Base-by-base conservation (phyloP, 1,140 invertebrate genomes). In the Samia ricini region DNA sequence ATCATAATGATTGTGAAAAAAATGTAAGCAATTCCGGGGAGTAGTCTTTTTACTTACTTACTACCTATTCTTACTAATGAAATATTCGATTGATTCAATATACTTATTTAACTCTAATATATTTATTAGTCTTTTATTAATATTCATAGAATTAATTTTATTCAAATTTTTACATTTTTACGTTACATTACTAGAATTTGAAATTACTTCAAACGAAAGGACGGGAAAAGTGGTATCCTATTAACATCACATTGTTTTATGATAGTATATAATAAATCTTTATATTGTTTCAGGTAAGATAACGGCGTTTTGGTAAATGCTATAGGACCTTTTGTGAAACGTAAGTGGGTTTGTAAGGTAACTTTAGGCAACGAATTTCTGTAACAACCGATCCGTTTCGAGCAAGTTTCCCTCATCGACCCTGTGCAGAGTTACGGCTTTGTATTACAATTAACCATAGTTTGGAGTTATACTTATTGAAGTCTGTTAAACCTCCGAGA, bases 391-490 rank as follows among this genome's bases (percentile, higher is more conserved):
- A 62, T 59, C 60, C 51, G 24, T 56, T 61, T 55, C 29, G 21
- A 2, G 19, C 50, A 67, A 59, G 60, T 67, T 42, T 60, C 36
- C 22, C 29, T 50, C 20, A 61, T 50, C 29, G 26, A 66, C 29
- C 59, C n/a, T n/a, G n/a, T 10, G 22, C 8, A 8, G 24, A 56
- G 6, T 56, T 56, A 56, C n/a, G 54, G n/a, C n/a, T 55, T 12
- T 26, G 33, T 36, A 61, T 63, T 63, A 63, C 19, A 60, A 67
- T 60, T 50, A 56, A 36, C 49, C 56, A 59, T 48, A 61, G 65
- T 63, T 33, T 33, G 29, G 21, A 61, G 51, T 62, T 67, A 12
- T 15, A 12, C 60, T 50, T 23, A 60, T 67, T 59, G 62, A 49
- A 56, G 60, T 60, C 22, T 24, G 29, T 55, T 61, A 58, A 24